Conservation (phyloP, 1,140 invertebrate species). For the Diachasma alloeum region DNA sequence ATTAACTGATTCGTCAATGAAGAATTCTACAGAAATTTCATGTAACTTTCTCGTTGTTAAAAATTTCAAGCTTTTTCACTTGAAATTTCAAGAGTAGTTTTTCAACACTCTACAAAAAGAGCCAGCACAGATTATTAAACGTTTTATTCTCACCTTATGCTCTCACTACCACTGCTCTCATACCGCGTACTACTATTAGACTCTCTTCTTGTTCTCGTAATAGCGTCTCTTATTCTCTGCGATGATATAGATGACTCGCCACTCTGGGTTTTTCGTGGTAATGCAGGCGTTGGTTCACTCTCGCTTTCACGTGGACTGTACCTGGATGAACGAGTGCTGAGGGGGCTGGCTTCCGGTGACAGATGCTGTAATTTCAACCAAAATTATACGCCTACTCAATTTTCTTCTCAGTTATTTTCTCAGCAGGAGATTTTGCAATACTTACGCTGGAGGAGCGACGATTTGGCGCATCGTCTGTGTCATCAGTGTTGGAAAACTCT, state of each 20-base stretch:
- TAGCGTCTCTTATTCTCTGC: constrained; percentile 60
- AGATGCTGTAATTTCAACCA: constrained; percentile 49
- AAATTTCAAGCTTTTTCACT: too few relatives aligned
- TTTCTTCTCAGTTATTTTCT: background rate
- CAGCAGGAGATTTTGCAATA: background rate
- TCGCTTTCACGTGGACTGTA: constrained; percentile 64
- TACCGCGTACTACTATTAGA: constrained; percentile 61
- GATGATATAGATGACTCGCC: constrained; percentile 58
- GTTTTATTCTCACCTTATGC: constrained; percentile 49
- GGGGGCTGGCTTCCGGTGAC: constrained; percentile 61
- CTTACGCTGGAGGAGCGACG: constrained; percentile 59
- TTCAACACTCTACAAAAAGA: too few relatives aligned
- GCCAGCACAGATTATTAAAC: background rate
- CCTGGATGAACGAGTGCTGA: constrained; percentile 61
- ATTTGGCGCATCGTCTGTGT: constrained; percentile 56
- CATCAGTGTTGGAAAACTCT: constrained; percentile 56
- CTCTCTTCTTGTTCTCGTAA: constrained; percentile 59
- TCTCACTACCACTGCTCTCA: constrained; percentile 62
- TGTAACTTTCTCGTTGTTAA: too few relatives aligned
- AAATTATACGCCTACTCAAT: background rate
- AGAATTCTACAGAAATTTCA: too few relatives aligned
- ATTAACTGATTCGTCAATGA: too few relatives aligned
- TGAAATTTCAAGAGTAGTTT: too few relatives aligned
- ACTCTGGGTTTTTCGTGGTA: constrained; percentile 53
- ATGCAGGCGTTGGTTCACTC: constrained; percentile 60